A percentile compares a stretch with the other conserved stretches of the same genome.
Conservation (phyloP, 2,888 invertebrate species). For the Volucella bombylans region DNA sequence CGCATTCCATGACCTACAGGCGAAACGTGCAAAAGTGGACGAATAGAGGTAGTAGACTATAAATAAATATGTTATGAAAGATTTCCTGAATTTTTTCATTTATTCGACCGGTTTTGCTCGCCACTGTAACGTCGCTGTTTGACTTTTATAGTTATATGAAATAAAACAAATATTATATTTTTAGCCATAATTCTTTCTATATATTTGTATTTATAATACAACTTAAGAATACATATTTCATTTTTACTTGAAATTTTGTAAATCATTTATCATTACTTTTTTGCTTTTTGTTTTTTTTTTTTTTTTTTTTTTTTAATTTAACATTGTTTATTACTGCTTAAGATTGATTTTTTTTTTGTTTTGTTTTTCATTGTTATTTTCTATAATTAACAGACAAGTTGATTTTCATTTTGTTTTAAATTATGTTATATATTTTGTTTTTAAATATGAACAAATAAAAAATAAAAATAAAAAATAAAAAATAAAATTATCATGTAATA, state of each 20-base stretch:
- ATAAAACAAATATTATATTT: constrained; percentile 46
- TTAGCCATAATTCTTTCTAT: constrained; percentile 74
- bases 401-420: constrained; percentile 47
- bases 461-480: constrained; percentile 13
- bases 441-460: constrained; percentile 65
- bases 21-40: too few species aligned
- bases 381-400: constrained; percentile 73
- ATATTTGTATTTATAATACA: constrained; percentile 74
- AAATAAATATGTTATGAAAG: too few species aligned
- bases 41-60: too few species aligned
- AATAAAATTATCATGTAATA: constrained; percentile 38
- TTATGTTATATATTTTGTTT: constrained; percentile 61
- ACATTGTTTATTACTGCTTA: constrained; percentile 68
- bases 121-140: too few species aligned
- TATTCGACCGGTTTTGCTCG: too few species aligned
- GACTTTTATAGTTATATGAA: not conserved
- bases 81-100: too few species aligned
- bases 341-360: constrained; percentile 73
- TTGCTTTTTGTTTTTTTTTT: too few species aligned
- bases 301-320: constrained; percentile 28
- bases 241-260: constrained; percentile 70
- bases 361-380: constrained; percentile 58
- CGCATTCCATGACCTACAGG: too few species aligned
- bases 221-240: constrained; percentile 69
- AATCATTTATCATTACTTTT: constrained; percentile 65